Percentiles rank a stretch among this genome's conserved stretches.
These are phyloP conservation scores for Volucella zonaria DNA, from an alignment of 2,888 invertebrate genomes.

Conservation along the genomic window DNA sequence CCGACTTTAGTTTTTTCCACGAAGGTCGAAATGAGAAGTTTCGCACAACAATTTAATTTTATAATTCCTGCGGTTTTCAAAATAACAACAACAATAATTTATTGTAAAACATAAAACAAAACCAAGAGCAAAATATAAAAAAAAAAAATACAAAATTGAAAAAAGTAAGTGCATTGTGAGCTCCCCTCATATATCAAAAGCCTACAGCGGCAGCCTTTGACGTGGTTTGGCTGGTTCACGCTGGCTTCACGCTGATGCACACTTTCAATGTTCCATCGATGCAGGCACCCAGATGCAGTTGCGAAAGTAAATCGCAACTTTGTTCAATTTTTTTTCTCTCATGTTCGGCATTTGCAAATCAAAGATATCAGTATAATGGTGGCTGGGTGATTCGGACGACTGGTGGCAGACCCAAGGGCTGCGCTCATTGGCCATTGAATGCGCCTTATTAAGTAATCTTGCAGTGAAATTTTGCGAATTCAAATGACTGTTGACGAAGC, in stretches of 20 bases:
- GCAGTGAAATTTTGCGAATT: conserved; percentile 41
- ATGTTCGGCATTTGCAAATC: conserved; percentile 67
- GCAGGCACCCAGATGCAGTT: conserved; percentile 69
- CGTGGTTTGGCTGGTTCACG: conserved; percentile 70
- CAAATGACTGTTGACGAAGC: conserved; percentile 6
- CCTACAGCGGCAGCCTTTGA: conserved; percentile 68
- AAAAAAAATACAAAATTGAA: conserved; percentile 1
- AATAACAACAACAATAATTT: conserved; percentile 59
- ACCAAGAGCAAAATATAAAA: not conserved
- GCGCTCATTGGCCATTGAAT: conserved; percentile 46
- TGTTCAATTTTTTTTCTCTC: conserved; percentile 16
- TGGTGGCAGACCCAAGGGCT: conserved; percentile 39
- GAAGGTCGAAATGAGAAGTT: conserved; percentile 24
- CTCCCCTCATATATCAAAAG: conserved; percentile 64
- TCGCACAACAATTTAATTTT: conserved; percentile 63
- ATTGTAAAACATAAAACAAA: conserved; percentile 48
- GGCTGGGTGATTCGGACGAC: conserved; percentile 47
- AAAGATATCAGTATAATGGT: conserved; percentile 59
- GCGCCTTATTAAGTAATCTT: conserved; percentile 62
- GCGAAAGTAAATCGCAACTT: conserved; percentile 67
- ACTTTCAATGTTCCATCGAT: conserved; percentile 72
- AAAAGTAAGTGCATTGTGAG: conserved; percentile 32
- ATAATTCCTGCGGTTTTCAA: conserved; percentile 66
- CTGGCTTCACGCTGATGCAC: conserved; percentile 72
- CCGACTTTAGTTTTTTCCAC: not conserved